Conservation (phyloP, 2,113 vertebrate species). For the Phocoena phocoena region DNA sequence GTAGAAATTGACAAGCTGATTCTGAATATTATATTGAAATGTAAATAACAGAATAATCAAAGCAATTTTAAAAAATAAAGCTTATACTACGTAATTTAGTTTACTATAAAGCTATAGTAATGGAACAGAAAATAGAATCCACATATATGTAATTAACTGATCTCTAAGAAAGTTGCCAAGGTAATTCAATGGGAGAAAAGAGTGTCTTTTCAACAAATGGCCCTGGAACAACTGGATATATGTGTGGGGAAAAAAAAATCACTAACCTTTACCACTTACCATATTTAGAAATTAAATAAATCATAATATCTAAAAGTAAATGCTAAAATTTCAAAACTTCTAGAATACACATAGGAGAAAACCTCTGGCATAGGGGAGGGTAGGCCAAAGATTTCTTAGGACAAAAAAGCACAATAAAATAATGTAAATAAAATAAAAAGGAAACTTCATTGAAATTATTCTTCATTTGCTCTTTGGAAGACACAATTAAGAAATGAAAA, state of each 20-base stretch:
- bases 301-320: not conserved
- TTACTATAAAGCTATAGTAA: not conserved
- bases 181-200: not conserved
- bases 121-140: not conserved
- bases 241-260: not conserved
- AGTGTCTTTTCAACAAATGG: not conserved
- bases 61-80: not conserved
- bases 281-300: not conserved
- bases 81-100: not conserved
- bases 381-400: not conserved
- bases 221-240: not conserved
- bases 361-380: not conserved
- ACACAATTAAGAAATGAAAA: not conserved
- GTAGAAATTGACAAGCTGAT: not conserved
- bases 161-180: not conserved
- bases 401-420: not conserved
- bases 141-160: not conserved
- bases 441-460: not conserved
- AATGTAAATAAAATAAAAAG: not conserved
- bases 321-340: not conserved
- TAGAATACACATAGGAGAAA: not conserved
- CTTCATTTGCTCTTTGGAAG: not conserved
- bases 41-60: not conserved
- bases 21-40: not conserved
- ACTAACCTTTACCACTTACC: not conserved